Base-by-base conservation (phyloP, 1,140 invertebrate genomes). In the Cylas formicarius region DNA sequence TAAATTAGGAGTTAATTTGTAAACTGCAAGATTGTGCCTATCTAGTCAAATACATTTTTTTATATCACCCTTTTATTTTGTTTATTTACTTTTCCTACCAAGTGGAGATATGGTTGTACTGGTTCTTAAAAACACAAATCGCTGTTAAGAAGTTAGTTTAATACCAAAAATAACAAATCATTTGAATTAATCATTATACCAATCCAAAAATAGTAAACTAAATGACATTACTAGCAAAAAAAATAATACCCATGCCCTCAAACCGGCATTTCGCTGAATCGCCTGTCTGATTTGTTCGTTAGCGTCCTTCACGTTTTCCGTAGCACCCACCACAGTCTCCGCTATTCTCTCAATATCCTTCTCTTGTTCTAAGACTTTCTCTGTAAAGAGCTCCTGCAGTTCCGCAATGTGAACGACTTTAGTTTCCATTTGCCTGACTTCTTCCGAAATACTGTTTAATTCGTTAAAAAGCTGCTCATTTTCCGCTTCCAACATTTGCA, bases 211-310 rank as follows among this genome's bases (percentile, higher is more conserved):
- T 11, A 98, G 70, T 27, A 99, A 69, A 2, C 90, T 86, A 65
- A 98, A 95, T 20, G 93, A 93, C 78, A 97, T 87, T 22, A 98
- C 90, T 44, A 97, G 69, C 23, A 98, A 72, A 62, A 97, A 96
- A 65, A 98, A 97, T 22, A 99, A 69, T 47, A 96, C 84, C 76
- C 88, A 96, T 1, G 94, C 89, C 57, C 95, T 71, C 16, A 96
- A 77, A 0, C 90, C 88, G 5, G 95, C 95, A 71, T 93, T 96
- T 39, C 92, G 84, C 68, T 95, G 90, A 56, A 98, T 97, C 0
- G 95, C 93, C 71, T 94, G 82, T 52, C 84, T 77, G 36, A 99
- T 92, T 67, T 97, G 92, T 61, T 97, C 91, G 71, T 99, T 99
- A 5, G 89, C 96, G 68, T 91, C 87, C 63, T 82, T 86, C 10